phyloP scores from a whole-genome alignment of 2,888 invertebrate genomes.

The Drosophila acutilabella region DNA sequence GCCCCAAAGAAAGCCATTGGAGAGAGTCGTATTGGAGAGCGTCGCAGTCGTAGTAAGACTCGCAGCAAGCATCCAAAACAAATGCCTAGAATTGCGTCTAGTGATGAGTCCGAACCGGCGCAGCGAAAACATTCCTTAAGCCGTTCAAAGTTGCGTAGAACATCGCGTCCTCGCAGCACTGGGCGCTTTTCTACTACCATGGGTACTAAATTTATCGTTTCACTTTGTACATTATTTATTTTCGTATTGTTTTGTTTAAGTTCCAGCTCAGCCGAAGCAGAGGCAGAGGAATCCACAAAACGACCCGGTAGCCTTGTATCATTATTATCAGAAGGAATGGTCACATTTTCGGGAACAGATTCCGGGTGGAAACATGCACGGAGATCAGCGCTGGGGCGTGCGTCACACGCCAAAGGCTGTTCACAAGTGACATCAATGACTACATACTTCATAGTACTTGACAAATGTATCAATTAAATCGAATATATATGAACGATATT shows the following conservation, averaged over 20 bases:
- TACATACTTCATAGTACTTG: neutral
- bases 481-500: slow-evolving; percentile 78
- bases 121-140: neutral
- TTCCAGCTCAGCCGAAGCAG: slow-evolving; percentile 52
- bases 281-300: slow-evolving; percentile 50
- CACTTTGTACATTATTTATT: neutral
- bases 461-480: slow-evolving; percentile 1
- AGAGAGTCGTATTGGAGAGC: neutral
- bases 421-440: neutral
- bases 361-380: slow-evolving; percentile 90
- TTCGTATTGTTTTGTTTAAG: slow-evolving; percentile 38
- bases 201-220: slow-evolving; percentile 27
- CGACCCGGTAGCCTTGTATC: slow-evolving; percentile 92
- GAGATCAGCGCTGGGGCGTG: slow-evolving; percentile 89
- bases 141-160: slow-evolving; percentile 26
- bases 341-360: slow-evolving; percentile 89
- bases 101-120: slow-evolving; percentile 30
- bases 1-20: slow-evolving; percentile 3
- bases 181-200: slow-evolving; percentile 21
- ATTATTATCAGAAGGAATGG: slow-evolving; percentile 91
- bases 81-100: slow-evolving; percentile 10
- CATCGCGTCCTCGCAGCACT: slow-evolving; percentile 45
- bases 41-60: slow-evolving; percentile 55
- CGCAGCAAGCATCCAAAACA: slow-evolving; percentile 36
- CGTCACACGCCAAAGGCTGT: slow-evolving; percentile 87